Conservation (phyloP, 2,888 invertebrate genomes). For the Mimas tiliae region DNA sequence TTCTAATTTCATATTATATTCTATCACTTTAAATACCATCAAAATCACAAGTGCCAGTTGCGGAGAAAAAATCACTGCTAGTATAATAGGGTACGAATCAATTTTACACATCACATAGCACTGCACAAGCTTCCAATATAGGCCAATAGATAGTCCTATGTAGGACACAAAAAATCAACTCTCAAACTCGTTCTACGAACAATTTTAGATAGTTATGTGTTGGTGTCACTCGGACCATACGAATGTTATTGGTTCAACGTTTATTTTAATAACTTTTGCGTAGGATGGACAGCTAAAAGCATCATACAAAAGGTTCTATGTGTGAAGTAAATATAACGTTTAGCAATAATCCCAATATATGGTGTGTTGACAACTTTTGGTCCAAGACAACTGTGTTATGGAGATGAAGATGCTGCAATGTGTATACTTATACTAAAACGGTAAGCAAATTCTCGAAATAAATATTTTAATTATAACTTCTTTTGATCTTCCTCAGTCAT, state of each 20-base stretch:
- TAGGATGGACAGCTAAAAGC: background rate
- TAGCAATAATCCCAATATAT: too few relatives aligned
- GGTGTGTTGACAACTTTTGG: too few relatives aligned
- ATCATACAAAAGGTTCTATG: too few relatives aligned
- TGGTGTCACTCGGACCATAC: background rate
- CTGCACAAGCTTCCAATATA: background rate
- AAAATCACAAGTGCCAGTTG: background rate
- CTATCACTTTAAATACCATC: too few relatives aligned
- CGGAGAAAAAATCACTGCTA: background rate
- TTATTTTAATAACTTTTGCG: slow-evolving; percentile 22
- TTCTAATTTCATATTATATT: too few relatives aligned
- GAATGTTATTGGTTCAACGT: slow-evolving; percentile 3
- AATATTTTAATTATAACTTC: too few relatives aligned
- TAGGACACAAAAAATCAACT: slow-evolving; percentile 10
- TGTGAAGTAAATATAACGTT: background rate
- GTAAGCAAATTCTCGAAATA: background rate
- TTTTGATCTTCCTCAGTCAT: background rate
- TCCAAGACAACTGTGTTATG: too few relatives aligned
- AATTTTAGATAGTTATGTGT: background rate
- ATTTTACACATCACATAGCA: background rate
- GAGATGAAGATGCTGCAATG: too few relatives aligned
- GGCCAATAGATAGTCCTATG: slow-evolving; percentile 16
- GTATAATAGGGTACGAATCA: background rate
- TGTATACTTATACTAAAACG: background rate
- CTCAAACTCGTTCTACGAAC: background rate